Evolutionary conservation across 2,888 invertebrate genomes (phyloP).

Genomic region (Acanthococcus lagerstroemiae): DNA sequence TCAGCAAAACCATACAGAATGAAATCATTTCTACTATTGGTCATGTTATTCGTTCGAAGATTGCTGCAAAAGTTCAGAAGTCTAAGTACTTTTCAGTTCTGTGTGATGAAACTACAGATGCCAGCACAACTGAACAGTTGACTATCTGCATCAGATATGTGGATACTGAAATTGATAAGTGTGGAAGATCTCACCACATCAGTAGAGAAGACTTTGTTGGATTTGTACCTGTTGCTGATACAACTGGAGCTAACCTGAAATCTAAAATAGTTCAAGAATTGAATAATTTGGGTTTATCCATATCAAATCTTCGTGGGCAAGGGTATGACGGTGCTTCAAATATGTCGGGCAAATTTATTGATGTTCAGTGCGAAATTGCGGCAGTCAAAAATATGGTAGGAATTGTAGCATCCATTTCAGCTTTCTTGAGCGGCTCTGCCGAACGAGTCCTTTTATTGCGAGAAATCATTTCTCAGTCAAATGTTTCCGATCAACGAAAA

Average conservation of each 20-base stretch:
- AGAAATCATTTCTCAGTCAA: neutral
- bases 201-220: neutral
- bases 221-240: neutral
- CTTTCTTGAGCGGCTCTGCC: neutral
- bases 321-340: neutral
- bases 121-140: conserved; percentile 2
- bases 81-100: conserved; percentile 12
- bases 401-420: neutral
- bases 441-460: neutral
- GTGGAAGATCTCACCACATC: neutral
- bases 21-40: conserved; percentile 36
- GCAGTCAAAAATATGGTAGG: neutral
- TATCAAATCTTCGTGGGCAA: neutral
- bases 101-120: conserved; percentile 34
- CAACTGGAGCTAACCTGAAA: neutral
- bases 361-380: neutral
- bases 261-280: neutral
- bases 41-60: conserved; percentile 34
- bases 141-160: conserved; percentile 10
- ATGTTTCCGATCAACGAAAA: neutral
- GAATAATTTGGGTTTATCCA: neutral
- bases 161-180: neutral
- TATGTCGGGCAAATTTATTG: neutral
- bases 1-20: conserved; percentile 38
- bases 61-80: conserved; percentile 34